Evolutionary conservation across 2,888 invertebrate species (phyloP).

Genomic region (Nemotelus pantherinus): DNA sequence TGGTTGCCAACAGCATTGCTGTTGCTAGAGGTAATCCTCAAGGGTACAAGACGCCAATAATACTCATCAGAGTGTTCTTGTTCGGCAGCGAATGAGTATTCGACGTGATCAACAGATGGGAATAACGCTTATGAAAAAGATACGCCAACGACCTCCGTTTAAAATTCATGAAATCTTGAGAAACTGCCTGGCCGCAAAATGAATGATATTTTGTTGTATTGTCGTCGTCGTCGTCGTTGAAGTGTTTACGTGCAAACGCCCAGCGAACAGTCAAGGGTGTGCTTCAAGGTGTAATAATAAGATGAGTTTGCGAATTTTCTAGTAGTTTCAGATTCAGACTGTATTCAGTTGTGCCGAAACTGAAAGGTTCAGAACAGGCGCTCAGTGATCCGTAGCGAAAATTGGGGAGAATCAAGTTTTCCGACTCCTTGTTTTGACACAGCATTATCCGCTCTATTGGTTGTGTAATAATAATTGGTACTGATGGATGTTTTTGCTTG

Average conservation of each 20-base stretch:
- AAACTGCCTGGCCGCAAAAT: constrained; percentile 36
- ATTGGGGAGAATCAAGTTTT: background rate
- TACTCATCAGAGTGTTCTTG: constrained; percentile 25
- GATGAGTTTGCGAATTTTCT: constrained; percentile 21
- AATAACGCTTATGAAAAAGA: constrained; percentile 42
- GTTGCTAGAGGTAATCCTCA: constrained; percentile 13
- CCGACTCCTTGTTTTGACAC: background rate
- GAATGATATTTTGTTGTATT: background rate
- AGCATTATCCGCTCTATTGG: background rate
- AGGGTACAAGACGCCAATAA: constrained; percentile 39
- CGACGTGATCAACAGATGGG: constrained; percentile 39
- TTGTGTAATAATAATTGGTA: background rate
- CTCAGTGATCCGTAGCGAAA: background rate
- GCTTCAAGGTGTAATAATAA: background rate
- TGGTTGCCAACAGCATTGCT: background rate
- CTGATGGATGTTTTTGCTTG: constrained; percentile 2
- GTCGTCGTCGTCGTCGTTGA: background rate
- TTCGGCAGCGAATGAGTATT: constrained; percentile 6
- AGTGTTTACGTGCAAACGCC: constrained; percentile 23
- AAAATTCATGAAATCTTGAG: constrained; percentile 44
- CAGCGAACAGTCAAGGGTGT: background rate
- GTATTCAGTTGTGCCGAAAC: background rate
- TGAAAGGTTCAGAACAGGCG: constrained; percentile 21
- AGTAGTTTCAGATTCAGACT: constrained; percentile 2
- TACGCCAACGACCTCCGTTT: constrained; percentile 42